phyloP scores from a whole-genome alignment of 2,797 vertebrate genomes.

The Microctenopoma lineatum region DNA sequence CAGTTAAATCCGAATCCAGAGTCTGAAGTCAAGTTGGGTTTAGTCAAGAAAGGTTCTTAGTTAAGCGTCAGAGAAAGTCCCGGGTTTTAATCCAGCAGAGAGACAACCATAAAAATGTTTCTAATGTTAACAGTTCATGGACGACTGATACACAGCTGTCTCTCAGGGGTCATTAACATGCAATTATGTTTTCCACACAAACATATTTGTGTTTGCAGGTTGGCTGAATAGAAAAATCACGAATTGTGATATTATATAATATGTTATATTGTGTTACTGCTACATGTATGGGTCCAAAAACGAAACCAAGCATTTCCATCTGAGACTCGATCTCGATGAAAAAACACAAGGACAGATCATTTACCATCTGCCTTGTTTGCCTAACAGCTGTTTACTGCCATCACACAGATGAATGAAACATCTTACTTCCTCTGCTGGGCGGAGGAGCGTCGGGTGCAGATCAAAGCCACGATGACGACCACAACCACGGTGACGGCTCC shows the following conservation, averaged over 20 bases:
- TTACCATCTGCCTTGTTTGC: slow-evolving; percentile 20
- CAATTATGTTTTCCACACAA: too few relatives aligned
- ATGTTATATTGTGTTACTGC: background rate
- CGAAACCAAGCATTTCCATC: background rate
- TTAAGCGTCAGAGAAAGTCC: too few relatives aligned
- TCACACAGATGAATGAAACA: background rate
- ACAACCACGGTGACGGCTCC: slow-evolving; percentile 88
- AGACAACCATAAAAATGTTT: too few relatives aligned
- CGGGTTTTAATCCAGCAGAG: too few relatives aligned
- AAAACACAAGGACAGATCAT: background rate
- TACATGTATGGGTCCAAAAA: background rate
- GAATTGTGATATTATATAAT: background rate
- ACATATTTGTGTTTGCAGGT: too few relatives aligned
- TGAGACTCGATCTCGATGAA: background rate
- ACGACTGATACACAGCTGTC: too few relatives aligned
- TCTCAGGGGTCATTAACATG: too few relatives aligned
- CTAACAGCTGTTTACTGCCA: slow-evolving; percentile 8
- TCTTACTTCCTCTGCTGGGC: slow-evolving; percentile 94
- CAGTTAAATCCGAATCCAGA: too few relatives aligned
- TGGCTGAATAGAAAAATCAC: too few relatives aligned
- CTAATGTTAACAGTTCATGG: too few relatives aligned
- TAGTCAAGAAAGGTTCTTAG: too few relatives aligned
- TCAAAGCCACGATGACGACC: slow-evolving; percentile 87
- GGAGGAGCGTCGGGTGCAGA: slow-evolving; percentile 91
- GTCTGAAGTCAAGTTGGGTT: too few relatives aligned